Conservation (phyloP, 2,113 vertebrate species). For the Phodopus roborovskii region DNA sequence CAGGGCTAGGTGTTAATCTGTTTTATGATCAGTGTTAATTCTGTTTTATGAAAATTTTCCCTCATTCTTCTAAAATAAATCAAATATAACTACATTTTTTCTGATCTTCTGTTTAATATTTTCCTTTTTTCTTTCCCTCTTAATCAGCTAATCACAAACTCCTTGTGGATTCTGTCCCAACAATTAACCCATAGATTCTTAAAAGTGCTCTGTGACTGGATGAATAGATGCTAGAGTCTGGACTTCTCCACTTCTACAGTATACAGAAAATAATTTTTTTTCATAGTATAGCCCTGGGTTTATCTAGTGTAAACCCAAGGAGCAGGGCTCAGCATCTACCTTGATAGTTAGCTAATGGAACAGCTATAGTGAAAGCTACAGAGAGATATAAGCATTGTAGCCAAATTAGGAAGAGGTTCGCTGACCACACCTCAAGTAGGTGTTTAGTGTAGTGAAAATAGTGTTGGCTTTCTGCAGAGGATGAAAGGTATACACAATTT, state of each 20-base stretch:
- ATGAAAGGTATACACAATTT: too few relatives aligned
- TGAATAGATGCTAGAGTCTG: not conserved
- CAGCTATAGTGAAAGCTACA: not conserved
- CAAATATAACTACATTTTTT: not conserved
- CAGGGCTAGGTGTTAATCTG: not conserved
- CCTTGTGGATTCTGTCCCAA: not conserved
- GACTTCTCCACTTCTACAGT: not conserved
- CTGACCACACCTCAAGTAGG: not conserved
- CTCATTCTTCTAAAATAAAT: conserved; percentile 18
- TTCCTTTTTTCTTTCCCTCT: not conserved
- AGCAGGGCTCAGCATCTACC: not conserved
- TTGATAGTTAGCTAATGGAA: not conserved
- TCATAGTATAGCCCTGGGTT: too few relatives aligned
- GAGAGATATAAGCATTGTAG: too few relatives aligned
- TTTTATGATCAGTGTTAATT: conserved; percentile 21
- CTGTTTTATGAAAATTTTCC: not conserved
- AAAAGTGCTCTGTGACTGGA: not conserved
- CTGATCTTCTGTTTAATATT: not conserved
- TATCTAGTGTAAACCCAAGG: not conserved
- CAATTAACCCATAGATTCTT: not conserved
- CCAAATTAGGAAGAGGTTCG: not conserved
- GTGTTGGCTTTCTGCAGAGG: not conserved
- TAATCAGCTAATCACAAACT: not conserved
- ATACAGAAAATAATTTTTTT: not conserved
- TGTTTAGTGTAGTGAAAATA: not conserved